Base-by-base conservation (phyloP, 1,140 invertebrate genomes). In the Aphelenchoides fujianensis region DNA sequence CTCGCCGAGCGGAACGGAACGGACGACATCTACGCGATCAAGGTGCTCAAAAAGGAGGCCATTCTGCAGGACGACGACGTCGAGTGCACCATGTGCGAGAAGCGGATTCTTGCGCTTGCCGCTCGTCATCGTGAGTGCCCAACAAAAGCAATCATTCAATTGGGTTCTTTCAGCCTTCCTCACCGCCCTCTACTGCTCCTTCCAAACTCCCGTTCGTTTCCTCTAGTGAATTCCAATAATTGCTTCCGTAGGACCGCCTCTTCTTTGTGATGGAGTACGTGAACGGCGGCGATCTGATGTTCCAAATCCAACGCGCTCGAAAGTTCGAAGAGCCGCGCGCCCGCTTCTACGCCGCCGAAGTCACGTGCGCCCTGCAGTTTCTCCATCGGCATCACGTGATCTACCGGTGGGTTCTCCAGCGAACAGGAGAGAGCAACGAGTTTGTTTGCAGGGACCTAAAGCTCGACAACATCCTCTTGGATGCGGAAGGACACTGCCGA, bases 211-310 rank as follows among this genome's bases (percentile, higher is more conserved):
- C n/a, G n/a, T n/a, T n/a, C n/a, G n/a, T n/a, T n/a, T n/a, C n/a
- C n/a, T n/a, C n/a, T n/a, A n/a, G n/a, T n/a, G n/a, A n/a, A n/a
- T n/a, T n/a, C n/a, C n/a, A n/a, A n/a, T n/a, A n/a, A n/a, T n/a
- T n/a, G n/a, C n/a, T n/a, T n/a, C n/a, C n/a, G n/a, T n/a, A n/a
- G 85, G 93, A 87, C 62, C 94, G 97, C 85, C 87, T 99, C 63
- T 98, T 97, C 87, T 98, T 98, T 87, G 95, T 98, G 32, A 98
- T 98, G 95, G 95, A 98, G 86, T 98, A 97, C 88, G 79, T 98
- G 41, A 98, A 97, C 85, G 97, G 96, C 16, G 97, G 97, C 66
- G 97, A 99, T 88, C 88, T 99, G 66, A 98, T 99, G 96, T 98
- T 98, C 86, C 95, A 98, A 87, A 98, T 99, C 81, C 95, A 98